Evolutionary conservation across 2,113 vertebrate genomes (phyloP), one percentile per base, ranked within the genome.

Genomic region (Poeciliopsis retropinna): DNA sequence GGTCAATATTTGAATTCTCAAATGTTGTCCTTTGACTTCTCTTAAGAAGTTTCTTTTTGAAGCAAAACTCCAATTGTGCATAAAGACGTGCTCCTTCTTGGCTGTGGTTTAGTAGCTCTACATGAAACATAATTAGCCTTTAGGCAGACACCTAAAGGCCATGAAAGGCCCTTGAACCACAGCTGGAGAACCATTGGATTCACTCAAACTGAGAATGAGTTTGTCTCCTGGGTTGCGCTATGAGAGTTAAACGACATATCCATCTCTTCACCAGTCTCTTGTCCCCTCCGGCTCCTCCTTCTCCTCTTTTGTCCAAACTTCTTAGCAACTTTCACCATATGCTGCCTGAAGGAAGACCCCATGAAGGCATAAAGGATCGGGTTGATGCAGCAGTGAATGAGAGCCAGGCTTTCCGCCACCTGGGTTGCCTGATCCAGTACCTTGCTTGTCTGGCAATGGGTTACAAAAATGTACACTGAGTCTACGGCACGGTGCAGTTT

Each of bases 301-400:
- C 83, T 81, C 44, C 82, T 87, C 64, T 62, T 62, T 54, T 90
- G 57, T 0, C 91, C 89, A 47, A 94, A 80, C 67, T 4, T 93
- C 86, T 98, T 98, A 67, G 93, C 95, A 0, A 94, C 89, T 90
- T 94, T 97, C 76, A 92, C 80, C 70, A 98, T 44, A 1, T 94
- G 93, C 85, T 85, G 94, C 92, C 94, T 96, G 81, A 99, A 97
- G 44, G 96, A 97, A 0, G 95, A 91, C 0, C 97, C 97, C 76
- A 98, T 83, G 3, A 96, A 97, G 68, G 92, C 79, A 0, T 99
- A 98, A 3, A 99, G 92, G 82, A 99, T 68, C 0, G 97, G 97
- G 90, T 99, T 99, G 72, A 99, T 93, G 89, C 97, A 98, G 85
- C 96, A 94, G 81, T 99, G 97, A 28, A 92, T 96, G 64, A 98